Percentiles rank a stretch among this genome's conserved stretches.
These are phyloP conservation scores for Larimichthys crocea DNA, from an alignment of 2,113 vertebrate genomes.

Conservation along the genomic window DNA sequence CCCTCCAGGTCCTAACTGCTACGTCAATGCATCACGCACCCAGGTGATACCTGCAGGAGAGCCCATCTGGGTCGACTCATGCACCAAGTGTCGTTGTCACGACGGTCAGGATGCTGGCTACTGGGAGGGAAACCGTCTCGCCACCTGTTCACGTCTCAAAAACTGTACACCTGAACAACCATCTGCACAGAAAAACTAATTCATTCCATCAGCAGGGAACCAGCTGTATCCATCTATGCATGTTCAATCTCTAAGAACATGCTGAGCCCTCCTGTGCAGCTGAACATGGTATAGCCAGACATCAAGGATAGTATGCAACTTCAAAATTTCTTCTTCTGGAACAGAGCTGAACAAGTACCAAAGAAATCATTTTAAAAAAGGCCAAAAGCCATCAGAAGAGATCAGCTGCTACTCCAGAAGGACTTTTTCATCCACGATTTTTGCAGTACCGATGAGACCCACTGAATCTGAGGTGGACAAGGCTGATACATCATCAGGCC, in stretches of 20 bases:
- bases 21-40: constrained; percentile 77
- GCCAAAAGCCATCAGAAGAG: not conserved
- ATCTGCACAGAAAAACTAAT: constrained; percentile 61
- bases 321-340: not conserved
- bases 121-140: constrained; percentile 89
- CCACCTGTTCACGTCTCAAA: constrained; percentile 83
- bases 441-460: not conserved
- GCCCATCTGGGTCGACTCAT: constrained; percentile 85
- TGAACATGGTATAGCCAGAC: not conserved
- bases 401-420: not conserved
- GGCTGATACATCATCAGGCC: not conserved
- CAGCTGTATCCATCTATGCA: not conserved
- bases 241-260: not conserved
- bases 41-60: constrained; percentile 85
- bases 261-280: not conserved
- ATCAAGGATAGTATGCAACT: not conserved
- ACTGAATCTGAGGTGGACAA: not conserved
- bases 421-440: not conserved
- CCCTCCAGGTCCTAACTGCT: constrained; percentile 87
- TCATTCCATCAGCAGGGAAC: not conserved
- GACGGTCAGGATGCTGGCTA: constrained; percentile 88
- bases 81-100: constrained; percentile 88
- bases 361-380: not conserved
- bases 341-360: constrained; percentile 1
- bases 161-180: constrained; percentile 78